A percentile compares a stretch with the other conserved stretches of the same genome.
Evolutionary conservation across 1,140 invertebrate genomes (phyloP).

Genomic region (Ceratitis capitata): DNA sequence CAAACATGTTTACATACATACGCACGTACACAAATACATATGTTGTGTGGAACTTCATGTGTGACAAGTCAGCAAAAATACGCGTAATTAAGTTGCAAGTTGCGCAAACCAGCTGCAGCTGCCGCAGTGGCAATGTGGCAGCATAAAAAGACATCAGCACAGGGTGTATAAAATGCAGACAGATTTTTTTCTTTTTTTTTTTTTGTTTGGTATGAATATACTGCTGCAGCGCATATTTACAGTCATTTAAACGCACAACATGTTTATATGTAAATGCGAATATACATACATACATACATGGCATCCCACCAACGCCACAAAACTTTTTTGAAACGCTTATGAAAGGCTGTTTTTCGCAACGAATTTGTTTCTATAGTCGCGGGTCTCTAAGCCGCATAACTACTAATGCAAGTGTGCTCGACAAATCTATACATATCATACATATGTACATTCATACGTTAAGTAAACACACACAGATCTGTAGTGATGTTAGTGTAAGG

Average conservation of each 20-base stretch:
- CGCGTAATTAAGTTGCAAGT: slow-evolving; percentile 31
- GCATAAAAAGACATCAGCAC: background rate
- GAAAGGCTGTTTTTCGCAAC: background rate
- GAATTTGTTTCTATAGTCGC: background rate
- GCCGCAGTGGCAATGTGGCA: background rate
- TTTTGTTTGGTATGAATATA: no score
- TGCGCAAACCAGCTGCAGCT: background rate
- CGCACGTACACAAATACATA: background rate
- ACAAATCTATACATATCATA: background rate
- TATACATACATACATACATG: background rate
- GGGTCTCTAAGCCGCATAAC: background rate
- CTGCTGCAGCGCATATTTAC: no score
- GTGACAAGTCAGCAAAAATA: slow-evolving; percentile 35
- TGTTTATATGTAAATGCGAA: background rate
- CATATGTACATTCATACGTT: background rate
- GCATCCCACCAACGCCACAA: background rate
- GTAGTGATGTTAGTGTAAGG: no score
- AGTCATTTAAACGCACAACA: no score
- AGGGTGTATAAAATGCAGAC: background rate
- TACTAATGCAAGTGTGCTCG: background rate
- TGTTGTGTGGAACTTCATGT: background rate
- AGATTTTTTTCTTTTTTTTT: no score
- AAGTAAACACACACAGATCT: background rate
- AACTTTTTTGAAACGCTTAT: background rate
- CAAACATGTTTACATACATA: background rate